Percentiles rank a stretch among this genome's conserved stretches.
Evolutionary conservation across 2,113 vertebrate species (phyloP).

Genomic region (Lepisosteus osseus): DNA sequence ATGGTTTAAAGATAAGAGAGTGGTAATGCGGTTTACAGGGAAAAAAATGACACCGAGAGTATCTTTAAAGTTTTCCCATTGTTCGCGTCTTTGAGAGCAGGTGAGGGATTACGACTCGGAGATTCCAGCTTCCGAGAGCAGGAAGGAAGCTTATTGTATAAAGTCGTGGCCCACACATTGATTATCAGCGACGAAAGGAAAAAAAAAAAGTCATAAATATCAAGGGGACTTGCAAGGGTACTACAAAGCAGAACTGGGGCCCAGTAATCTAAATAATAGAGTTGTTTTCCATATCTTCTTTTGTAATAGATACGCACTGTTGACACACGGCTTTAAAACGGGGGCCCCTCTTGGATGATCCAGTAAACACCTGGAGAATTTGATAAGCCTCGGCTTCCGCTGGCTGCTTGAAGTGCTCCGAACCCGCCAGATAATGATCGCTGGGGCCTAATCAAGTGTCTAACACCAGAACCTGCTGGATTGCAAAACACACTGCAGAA

Average conservation of each 20-base stretch:
- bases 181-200: not conserved
- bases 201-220: not conserved
- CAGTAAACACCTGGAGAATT: not conserved
- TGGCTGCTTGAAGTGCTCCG: conserved; percentile 4
- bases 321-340: not conserved
- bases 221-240: not conserved
- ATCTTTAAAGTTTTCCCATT: too few relatives aligned
- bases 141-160: not conserved
- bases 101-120: too few relatives aligned
- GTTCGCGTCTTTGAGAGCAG: too few relatives aligned
- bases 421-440: not conserved
- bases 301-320: conserved; percentile 5
- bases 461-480: not conserved
- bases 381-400: conserved; percentile 6
- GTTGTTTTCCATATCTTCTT: conserved; percentile 23
- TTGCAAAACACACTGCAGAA: not conserved
- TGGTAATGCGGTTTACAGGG: too few relatives aligned
- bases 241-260: conserved; percentile 1
- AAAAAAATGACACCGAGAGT: too few relatives aligned
- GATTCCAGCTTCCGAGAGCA: not conserved
- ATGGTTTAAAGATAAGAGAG: too few relatives aligned
- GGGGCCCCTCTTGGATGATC: not conserved
- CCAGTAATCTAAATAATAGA: conserved; percentile 20
- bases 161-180: not conserved
- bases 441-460: not conserved